Conservation (phyloP, 2,797 vertebrate genomes). For the Yasuhikotakia modesta region DNA sequence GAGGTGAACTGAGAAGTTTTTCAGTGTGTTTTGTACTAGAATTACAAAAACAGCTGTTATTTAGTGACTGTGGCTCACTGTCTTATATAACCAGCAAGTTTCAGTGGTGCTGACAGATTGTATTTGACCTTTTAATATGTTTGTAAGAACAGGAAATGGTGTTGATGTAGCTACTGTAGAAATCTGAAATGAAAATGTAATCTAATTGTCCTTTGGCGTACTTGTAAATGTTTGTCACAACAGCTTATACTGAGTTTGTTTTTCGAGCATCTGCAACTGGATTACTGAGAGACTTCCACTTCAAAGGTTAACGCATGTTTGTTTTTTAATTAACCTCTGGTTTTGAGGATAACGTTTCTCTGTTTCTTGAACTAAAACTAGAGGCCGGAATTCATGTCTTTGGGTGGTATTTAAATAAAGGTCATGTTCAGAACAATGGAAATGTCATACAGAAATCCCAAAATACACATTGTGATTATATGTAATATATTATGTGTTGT, state of each 20-base stretch:
- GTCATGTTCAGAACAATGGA: conserved; percentile 54
- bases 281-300: conserved; percentile 38
- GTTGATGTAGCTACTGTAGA: conserved; percentile 16
- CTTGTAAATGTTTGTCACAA: conserved; percentile 1
- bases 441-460: conserved; percentile 50
- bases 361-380: conserved; percentile 25
- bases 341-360: conserved; percentile 38
- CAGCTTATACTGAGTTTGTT: conserved; percentile 21
- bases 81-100: conserved; percentile 26
- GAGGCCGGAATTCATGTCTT: conserved; percentile 43
- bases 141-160: conserved; percentile 11
- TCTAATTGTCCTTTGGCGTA: conserved; percentile 15
- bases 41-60: conserved; percentile 32
- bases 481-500: background rate
- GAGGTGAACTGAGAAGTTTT: conserved; percentile 37
- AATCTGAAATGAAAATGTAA: conserved; percentile 13
- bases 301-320: conserved; percentile 34
- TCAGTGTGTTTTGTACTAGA: conserved; percentile 33
- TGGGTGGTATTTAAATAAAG: conserved; percentile 61
- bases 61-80: conserved; percentile 2
- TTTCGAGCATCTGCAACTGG: conserved; percentile 19
- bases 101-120: conserved; percentile 17
- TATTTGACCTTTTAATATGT: conserved; percentile 34
- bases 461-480: background rate
- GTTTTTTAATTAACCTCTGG: conserved; percentile 36